These are phyloP conservation scores for Hemicrepidius hirtus DNA, from an alignment of 2,888 invertebrate genomes.

Conservation along the genomic window DNA sequence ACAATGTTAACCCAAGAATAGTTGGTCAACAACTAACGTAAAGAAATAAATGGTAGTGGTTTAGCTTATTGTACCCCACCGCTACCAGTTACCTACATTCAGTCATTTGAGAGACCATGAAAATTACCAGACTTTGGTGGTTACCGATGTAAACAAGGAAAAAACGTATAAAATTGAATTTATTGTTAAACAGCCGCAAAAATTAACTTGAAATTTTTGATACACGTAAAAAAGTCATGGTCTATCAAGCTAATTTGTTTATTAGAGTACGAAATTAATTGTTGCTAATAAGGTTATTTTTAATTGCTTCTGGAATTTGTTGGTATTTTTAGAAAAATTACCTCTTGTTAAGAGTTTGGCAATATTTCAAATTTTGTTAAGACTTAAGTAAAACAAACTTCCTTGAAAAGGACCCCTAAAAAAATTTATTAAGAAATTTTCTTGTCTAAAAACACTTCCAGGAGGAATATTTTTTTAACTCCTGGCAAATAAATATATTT, in stretches of 20 bases:
- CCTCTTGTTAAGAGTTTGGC: too few species aligned
- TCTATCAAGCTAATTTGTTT: neutral
- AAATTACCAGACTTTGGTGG: conserved; percentile 24
- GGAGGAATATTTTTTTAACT: too few species aligned
- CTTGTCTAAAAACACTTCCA: too few species aligned
- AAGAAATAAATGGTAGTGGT: conserved; percentile 26
- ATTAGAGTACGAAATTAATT: too few species aligned
- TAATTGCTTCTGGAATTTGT: too few species aligned
- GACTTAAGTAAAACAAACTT: conserved; percentile 14
- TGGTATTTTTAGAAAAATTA: too few species aligned
- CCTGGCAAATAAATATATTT: too few species aligned
- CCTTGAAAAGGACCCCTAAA: too few species aligned
- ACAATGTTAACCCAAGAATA: conserved; percentile 21
- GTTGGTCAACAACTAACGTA: conserved; percentile 40
- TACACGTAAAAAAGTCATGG: conserved; percentile 10
- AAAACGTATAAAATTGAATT: conserved; percentile 14
- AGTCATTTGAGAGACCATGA: conserved; percentile 40
- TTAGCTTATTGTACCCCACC: conserved; percentile 42
- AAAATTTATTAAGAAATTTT: too few species aligned
- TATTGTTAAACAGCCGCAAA: conserved; percentile 10
- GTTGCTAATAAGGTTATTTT: too few species aligned
- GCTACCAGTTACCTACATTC: conserved; percentile 43
- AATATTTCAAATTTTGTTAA: conserved; percentile 4
- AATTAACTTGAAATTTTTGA: conserved; percentile 16
- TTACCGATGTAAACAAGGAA: conserved; percentile 31